phyloP scores from a whole-genome alignment of 2,113 vertebrate genomes.

The Mungos mungo region DNA sequence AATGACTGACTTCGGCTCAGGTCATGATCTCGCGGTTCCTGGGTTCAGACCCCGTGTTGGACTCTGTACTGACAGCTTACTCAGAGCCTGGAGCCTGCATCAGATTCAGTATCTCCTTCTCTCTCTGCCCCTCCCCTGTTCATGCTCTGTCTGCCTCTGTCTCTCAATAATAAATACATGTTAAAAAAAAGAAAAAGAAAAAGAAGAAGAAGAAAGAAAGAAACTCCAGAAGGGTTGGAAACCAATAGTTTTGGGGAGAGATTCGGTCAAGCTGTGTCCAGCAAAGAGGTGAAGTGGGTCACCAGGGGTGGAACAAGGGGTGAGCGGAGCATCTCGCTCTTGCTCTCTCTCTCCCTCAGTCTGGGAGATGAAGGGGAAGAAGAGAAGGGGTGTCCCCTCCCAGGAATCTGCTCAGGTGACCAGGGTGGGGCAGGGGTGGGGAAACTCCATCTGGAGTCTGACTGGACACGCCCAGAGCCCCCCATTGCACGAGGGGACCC shows the following conservation, averaged over 20 bases:
- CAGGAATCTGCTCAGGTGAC: background rate
- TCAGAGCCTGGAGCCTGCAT: no score
- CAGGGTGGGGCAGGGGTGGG: background rate
- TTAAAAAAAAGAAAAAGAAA: no score
- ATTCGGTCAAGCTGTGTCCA: background rate
- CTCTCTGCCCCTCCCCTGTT: no score
- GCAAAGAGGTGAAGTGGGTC: background rate
- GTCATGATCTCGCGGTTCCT: no score
- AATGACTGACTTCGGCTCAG: no score
- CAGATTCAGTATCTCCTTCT: no score
- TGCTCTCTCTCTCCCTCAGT: accelerated
- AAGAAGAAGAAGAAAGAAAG: no score
- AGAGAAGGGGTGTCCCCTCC: background rate
- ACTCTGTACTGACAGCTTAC: no score
- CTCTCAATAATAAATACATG: no score
- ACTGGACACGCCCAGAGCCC: background rate
- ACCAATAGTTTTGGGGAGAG: background rate
- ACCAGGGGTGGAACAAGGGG: background rate
- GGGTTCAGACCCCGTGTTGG: no score
- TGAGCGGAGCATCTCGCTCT: background rate
- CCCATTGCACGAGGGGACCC: accelerated
- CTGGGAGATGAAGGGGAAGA: background rate
- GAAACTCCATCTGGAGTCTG: background rate
- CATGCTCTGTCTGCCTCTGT: no score
- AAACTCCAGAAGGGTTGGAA: background rate